phyloP scores from a whole-genome alignment of 30 jellyfish, hydroid and myxozoan genomes.

The Rhopilema esculentum region DNA sequence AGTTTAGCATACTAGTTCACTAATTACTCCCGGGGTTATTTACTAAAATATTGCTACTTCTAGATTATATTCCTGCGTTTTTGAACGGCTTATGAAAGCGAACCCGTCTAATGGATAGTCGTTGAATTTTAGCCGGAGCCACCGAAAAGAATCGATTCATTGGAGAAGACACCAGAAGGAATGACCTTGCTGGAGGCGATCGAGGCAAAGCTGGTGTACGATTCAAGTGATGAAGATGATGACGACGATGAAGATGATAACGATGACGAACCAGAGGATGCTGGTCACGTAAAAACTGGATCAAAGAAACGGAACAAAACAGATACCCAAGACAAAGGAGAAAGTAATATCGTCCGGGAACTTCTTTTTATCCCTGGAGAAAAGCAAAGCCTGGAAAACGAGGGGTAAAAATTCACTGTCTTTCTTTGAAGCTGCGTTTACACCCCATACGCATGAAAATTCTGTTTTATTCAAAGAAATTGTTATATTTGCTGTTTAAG shows the following conservation, averaged over 20 bases:
- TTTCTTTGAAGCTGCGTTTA: neutral
- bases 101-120: too few relatives aligned
- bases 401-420: conserved; percentile 27
- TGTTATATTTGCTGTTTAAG: too few relatives aligned
- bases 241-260: conserved; percentile 74
- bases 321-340: conserved; percentile 18
- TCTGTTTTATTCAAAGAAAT: too few relatives aligned
- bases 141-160: conserved; percentile 54
- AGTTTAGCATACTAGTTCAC: too few relatives aligned
- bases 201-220: conserved; percentile 69
- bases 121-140: too few relatives aligned
- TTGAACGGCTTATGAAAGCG: too few relatives aligned
- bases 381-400: conserved; percentile 13
- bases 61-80: too few relatives aligned
- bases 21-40: too few relatives aligned
- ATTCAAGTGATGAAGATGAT: conserved; percentile 70
- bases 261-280: conserved; percentile 68
- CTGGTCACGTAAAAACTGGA: conserved; percentile 1
- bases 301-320: conserved; percentile 14
- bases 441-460: too few relatives aligned
- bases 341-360: conserved; percentile 41
- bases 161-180: conserved; percentile 71
- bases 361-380: conserved; percentile 40
- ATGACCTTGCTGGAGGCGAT: conserved; percentile 70
- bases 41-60: too few relatives aligned